phyloP scores from a whole-genome alignment of 2,113 vertebrate species.

The Antechinus flavipes region DNA sequence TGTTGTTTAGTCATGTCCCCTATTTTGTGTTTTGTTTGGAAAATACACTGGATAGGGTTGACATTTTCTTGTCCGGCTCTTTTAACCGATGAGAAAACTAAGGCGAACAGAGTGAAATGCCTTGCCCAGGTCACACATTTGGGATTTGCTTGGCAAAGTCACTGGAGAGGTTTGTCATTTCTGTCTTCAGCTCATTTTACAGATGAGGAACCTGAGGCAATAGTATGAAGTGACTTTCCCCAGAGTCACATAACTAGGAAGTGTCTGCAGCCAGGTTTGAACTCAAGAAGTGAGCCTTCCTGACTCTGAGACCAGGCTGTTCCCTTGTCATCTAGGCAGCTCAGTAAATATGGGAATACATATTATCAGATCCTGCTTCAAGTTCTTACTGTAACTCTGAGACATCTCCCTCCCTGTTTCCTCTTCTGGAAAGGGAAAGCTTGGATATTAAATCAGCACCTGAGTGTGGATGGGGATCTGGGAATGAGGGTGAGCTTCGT shows the following conservation, averaged over 20 bases:
- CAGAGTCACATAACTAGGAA: neutral
- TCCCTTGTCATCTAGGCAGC: neutral
- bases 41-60: neutral
- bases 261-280: neutral
- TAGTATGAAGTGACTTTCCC: neutral
- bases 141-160: neutral
- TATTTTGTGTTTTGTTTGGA: neutral
- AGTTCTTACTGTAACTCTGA: neutral
- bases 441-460: neutral
- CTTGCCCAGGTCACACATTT: neutral
- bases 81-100: neutral
- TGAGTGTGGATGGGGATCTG: neutral
- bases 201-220: neutral
- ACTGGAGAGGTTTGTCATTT: neutral
- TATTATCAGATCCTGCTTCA: neutral
- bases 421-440: neutral
- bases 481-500: neutral
- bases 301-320: too few species aligned
- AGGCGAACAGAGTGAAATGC: neutral
- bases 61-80: neutral
- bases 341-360: neutral
- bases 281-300: neutral
- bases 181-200: neutral
- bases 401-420: neutral
- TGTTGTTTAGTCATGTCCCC: too few species aligned